A percentile compares a stretch with the other conserved stretches of the same genome.
Evolutionary conservation across 1,140 invertebrate genomes (phyloP).

Genomic region (Diachasma alloeum): DNA sequence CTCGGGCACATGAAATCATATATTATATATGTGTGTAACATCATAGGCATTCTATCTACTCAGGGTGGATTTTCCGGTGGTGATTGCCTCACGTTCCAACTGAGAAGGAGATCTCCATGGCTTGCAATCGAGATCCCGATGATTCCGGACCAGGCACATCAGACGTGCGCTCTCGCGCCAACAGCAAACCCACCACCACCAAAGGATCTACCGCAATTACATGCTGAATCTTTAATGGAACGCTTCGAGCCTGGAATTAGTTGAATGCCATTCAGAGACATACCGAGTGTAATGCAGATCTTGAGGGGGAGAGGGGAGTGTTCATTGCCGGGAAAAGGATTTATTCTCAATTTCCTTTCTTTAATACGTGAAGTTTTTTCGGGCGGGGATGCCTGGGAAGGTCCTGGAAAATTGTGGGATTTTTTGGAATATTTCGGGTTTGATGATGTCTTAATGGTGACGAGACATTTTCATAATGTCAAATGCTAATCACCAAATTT

Average conservation of each 20-base stretch:
- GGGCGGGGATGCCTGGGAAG: too few species aligned
- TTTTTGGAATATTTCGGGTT: too few species aligned
- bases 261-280: slow-evolving; percentile 58
- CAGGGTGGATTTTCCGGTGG: slow-evolving; percentile 49
- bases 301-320: not conserved
- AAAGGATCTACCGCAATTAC: slow-evolving; percentile 62
- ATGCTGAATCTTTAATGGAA: slow-evolving; percentile 67
- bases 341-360: slow-evolving; percentile 11
- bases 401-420: too few species aligned
- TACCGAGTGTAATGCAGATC: slow-evolving; percentile 7
- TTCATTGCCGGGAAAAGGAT: slow-evolving; percentile 6
- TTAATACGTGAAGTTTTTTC: too few species aligned
- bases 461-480: too few species aligned
- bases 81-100: slow-evolving; percentile 53
- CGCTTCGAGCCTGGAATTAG: slow-evolving; percentile 64
- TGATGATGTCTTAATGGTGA: too few species aligned
- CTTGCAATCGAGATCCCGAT: slow-evolving; percentile 39
- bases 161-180: slow-evolving; percentile 10
- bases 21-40: slow-evolving; percentile 7
- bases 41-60: slow-evolving; percentile 13
- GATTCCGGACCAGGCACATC: slow-evolving; percentile 41
- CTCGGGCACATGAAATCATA: not conserved
- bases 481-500: too few species aligned
- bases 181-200: slow-evolving; percentile 14
- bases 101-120: not conserved